Evolutionary conservation across 2,113 vertebrate species (phyloP), one percentile per base, ranked within the genome.

Genomic region (Rafetus swinhoei): DNA sequence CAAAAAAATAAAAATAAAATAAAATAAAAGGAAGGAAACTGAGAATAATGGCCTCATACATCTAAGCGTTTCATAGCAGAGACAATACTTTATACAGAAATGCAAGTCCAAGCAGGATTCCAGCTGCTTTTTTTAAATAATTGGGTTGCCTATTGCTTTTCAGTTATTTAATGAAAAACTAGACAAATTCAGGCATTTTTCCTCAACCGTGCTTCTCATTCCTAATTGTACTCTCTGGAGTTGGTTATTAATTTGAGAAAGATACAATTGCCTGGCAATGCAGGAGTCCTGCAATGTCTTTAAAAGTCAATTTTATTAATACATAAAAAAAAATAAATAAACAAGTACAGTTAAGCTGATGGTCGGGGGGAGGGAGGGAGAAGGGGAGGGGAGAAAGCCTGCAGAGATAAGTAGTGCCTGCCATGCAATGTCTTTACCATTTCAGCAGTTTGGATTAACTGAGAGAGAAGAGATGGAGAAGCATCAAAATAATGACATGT

Each of bases 111-210:
- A 45, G 27, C 10, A 81, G 25, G 45, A 59, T 6, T 82, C 35
- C 81, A 92, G 5, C 54, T 87, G 53, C 57, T 95, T 88, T 83
- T 14, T 87, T 45, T 45, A 45, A 87, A 94, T 90, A 91, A 93
- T 86, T 85, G 76, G 32, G 0, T 91, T 96, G 72, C 24, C 11
- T 92, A 86, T 97, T 81, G 57, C 79, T 82, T 89, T 90, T 93
- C 79, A 84, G 62, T 88, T 96, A 93, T 76, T 87, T 92, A 96
- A 95, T 90, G 87, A 94, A 97, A 94, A 86, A 39, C 45, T 92
- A 72, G 18, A 82, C 35, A 87, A 87, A 93, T 65, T 59, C 87
- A 84, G 59, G 32, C 53, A 39, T 93, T 45, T 86, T 93, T 97
- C 18, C 90, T 89, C 95, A 87, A 4, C 25, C 25, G 53, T 22